Evolutionary conservation across 2,113 vertebrate species (phyloP).

Genomic region (Dissostichus mawsoni): DNA sequence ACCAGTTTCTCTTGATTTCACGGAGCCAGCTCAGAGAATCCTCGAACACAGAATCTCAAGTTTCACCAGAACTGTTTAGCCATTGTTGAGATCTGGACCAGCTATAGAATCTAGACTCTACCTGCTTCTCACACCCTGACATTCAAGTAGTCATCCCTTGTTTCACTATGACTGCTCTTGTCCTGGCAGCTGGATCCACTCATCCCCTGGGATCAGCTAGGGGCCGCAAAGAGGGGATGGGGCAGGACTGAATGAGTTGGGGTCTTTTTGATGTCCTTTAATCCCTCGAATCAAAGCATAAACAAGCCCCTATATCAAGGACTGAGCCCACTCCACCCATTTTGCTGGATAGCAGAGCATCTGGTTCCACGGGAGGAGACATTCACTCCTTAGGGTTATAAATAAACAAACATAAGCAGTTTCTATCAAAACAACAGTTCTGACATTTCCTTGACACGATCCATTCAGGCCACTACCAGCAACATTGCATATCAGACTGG

Average conservation of each 20-base stretch:
- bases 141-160: conserved; percentile 57
- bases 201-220: conserved; percentile 66
- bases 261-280: conserved; percentile 77
- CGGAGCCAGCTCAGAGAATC: conserved; percentile 38
- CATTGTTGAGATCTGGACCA: conserved; percentile 66
- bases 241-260: conserved; percentile 43
- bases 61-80: conserved; percentile 69
- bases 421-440: neutral
- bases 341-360: conserved; percentile 31
- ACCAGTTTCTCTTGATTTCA: conserved; percentile 74
- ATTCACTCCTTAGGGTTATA: neutral
- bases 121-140: conserved; percentile 47
- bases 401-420: conserved; percentile 4
- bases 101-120: conserved; percentile 58
- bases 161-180: conserved; percentile 35
- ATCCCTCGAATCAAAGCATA: conserved; percentile 75
- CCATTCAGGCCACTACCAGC: neutral
- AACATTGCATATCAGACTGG: neutral
- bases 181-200: conserved; percentile 77
- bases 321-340: conserved; percentile 4
- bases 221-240: conserved; percentile 31
- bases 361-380: conserved; percentile 3
- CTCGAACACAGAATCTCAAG: conserved; percentile 51
- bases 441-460: neutral
- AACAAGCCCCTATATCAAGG: conserved; percentile 56